Evolutionary conservation across 2,888 invertebrate genomes (phyloP).

Genomic region (Dryomyza anilis): DNA sequence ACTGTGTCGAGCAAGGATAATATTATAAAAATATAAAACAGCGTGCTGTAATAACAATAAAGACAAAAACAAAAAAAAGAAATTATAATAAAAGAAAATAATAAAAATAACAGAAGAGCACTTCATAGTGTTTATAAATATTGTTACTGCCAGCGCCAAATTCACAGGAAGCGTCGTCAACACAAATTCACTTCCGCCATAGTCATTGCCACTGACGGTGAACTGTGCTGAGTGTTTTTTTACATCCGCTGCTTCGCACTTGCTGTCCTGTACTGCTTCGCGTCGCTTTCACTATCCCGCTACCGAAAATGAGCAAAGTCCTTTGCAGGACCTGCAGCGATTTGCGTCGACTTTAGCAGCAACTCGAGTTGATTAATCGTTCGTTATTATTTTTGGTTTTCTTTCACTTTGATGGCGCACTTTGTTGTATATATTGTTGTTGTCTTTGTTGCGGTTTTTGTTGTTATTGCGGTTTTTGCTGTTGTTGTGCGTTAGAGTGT

Average conservation of each 20-base stretch:
- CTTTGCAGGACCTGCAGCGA: too few species aligned
- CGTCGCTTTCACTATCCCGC: too few species aligned
- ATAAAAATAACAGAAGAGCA: neutral
- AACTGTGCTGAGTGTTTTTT: too few species aligned
- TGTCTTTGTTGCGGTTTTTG: neutral
- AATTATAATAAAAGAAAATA: too few species aligned
- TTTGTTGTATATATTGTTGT: neutral
- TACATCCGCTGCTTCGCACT: too few species aligned
- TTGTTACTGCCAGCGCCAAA: neutral
- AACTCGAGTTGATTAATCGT: constrained; percentile 4
- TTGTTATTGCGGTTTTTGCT: neutral
- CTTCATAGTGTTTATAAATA: neutral
- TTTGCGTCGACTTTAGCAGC: neutral
- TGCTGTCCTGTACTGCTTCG: too few species aligned
- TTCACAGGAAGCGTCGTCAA: neutral
- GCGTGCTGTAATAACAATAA: neutral
- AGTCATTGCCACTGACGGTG: neutral
- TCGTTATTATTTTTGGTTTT: constrained; percentile 7
- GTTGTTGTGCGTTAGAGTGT: neutral
- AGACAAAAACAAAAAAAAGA: neutral
- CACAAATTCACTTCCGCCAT: neutral
- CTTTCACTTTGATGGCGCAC: neutral
- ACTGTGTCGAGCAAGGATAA: constrained; percentile 10
- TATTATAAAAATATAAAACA: constrained; percentile 3
- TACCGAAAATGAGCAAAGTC: too few species aligned